Conservation (phyloP, 2,888 invertebrate species). For the Oscheius sp. region DNA sequence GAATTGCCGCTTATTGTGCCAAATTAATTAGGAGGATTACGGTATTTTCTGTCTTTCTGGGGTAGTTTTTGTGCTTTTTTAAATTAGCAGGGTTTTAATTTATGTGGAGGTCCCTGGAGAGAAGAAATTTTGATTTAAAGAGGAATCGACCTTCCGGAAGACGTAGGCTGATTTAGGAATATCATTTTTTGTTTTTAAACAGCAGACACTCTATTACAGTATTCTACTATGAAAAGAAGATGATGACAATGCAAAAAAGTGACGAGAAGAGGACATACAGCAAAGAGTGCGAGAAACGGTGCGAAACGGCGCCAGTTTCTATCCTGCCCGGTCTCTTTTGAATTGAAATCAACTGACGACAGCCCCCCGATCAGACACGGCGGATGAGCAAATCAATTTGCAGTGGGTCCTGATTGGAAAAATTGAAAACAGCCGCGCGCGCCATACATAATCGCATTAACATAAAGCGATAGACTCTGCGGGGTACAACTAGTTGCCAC, state of each 20-base stretch:
- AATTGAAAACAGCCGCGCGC: conserved; percentile 32
- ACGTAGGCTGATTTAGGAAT: too few relatives aligned
- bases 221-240: background rate
- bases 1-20: too few relatives aligned
- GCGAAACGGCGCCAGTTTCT: conserved; percentile 10
- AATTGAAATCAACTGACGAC: conserved; percentile 4
- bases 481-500: conserved; percentile 27
- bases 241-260: background rate
- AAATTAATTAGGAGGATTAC: too few relatives aligned
- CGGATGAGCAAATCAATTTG: conserved; percentile 38
- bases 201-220: too few relatives aligned
- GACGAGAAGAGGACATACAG: background rate
- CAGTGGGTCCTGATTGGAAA: conserved; percentile 30
- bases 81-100: too few relatives aligned
- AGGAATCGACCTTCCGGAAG: too few relatives aligned
- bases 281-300: background rate
- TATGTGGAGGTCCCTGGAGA: too few relatives aligned
- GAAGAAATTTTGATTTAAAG: too few relatives aligned
- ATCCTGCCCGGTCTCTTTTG: background rate
- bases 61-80: too few relatives aligned
- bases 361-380: conserved; percentile 29
- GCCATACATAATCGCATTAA: conserved; percentile 37
- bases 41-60: too few relatives aligned
- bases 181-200: too few relatives aligned
- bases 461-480: conserved; percentile 36